phyloP scores from a whole-genome alignment of 2,888 invertebrate species.

The Drosophila demipolita region DNA sequence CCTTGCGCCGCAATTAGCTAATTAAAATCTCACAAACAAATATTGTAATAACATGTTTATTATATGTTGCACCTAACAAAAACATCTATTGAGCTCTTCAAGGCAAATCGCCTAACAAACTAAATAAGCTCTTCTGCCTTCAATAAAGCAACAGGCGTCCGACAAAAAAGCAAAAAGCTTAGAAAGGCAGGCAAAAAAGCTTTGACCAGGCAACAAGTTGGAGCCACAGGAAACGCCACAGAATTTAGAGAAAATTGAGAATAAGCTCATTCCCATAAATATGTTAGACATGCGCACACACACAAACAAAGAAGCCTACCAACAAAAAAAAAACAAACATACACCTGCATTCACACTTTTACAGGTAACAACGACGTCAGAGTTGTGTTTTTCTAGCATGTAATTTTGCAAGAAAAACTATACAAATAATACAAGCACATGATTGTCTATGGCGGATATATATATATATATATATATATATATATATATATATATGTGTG shows the following conservation, averaged over 20 bases:
- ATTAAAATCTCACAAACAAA: conserved; percentile 3
- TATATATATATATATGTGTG: background rate
- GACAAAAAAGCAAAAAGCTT: conserved; percentile 50
- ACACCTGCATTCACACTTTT: conserved; percentile 40
- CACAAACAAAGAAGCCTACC: background rate
- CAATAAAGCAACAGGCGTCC: conserved; percentile 61
- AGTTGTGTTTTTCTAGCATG: conserved; percentile 39
- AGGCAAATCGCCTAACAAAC: conserved; percentile 5
- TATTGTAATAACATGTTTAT: background rate
- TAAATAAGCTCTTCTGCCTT: conserved; percentile 22
- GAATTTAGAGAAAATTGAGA: conserved; percentile 2
- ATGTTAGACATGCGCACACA: conserved; percentile 12
- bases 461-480: conserved; percentile 14
- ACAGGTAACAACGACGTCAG: conserved; percentile 37
- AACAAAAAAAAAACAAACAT: conserved; percentile 2
- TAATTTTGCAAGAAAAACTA: conserved; percentile 51
- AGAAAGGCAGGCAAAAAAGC: conserved; percentile 29
- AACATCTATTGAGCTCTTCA: background rate
- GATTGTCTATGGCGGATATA: conserved; percentile 8
- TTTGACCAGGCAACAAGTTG: conserved; percentile 71
- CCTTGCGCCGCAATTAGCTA: background rate
- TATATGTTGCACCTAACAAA: background rate
- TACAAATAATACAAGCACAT: conserved; percentile 35
- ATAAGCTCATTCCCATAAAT: conserved; percentile 1
- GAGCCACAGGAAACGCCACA: conserved; percentile 47